Conservation (phyloP, 2,888 invertebrate species). For the Bombyx huttoni region DNA sequence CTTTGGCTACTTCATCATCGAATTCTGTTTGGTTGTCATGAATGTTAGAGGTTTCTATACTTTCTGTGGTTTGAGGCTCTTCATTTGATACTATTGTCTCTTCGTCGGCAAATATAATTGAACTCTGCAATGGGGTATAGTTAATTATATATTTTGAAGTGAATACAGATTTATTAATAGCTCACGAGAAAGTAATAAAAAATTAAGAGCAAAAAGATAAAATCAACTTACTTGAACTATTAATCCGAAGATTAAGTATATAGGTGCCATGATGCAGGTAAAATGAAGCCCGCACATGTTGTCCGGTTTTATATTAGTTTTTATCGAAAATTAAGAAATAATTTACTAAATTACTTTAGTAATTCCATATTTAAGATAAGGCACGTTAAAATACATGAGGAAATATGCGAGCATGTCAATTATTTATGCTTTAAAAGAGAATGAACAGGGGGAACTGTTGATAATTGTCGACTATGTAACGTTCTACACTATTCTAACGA, state of each 20-base stretch:
- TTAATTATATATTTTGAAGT: no score
- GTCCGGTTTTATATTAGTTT: conserved; percentile 31
- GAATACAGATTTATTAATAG: no score
- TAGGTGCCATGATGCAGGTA: conserved; percentile 37
- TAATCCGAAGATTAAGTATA: conserved; percentile 40
- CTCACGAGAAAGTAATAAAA: background rate
- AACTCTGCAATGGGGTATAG: conserved; percentile 25
- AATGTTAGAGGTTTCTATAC: conserved; percentile 11
- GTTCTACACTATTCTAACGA: background rate
- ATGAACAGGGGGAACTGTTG: background rate
- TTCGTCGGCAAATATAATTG: conserved; percentile 24
- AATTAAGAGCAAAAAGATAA: conserved; percentile 4
- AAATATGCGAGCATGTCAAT: background rate
- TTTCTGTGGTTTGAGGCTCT: conserved; percentile 7
- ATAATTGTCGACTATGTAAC: background rate
- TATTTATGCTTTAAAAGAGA: background rate
- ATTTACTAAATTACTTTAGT: conserved; percentile 14
- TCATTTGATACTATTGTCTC: conserved; percentile 16
- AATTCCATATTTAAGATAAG: conserved; percentile 3
- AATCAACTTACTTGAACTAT: conserved; percentile 41
- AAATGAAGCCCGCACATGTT: conserved; percentile 13
- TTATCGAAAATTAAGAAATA: conserved; percentile 38
- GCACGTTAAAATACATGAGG: conserved; percentile 3
- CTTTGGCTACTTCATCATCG: conserved; percentile 20
- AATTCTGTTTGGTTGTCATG: conserved; percentile 14